Percentiles rank a stretch among this genome's conserved stretches.
These are phyloP conservation scores for Diaperis boleti DNA, from an alignment of 2,888 invertebrate species.

Conservation along the genomic window DNA sequence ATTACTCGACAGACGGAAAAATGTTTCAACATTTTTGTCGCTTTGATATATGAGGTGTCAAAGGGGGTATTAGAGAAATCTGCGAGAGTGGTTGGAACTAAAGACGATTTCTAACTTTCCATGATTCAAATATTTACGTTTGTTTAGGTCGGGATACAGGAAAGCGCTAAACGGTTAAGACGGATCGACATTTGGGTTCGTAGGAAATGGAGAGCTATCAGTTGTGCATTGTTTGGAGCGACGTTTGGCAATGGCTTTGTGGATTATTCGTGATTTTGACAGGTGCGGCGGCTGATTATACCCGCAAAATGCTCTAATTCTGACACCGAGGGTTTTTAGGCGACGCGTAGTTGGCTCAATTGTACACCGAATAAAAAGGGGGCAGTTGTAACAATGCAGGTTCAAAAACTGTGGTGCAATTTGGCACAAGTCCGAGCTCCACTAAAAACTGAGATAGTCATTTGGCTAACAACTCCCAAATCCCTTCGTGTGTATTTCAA, in stretches of 20 bases:
- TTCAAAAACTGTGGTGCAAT: too few species aligned
- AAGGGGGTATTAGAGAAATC: constrained; percentile 5
- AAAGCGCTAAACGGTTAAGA: neutral
- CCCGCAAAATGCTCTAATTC: too few species aligned
- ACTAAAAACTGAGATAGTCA: too few species aligned
- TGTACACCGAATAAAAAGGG: too few species aligned
- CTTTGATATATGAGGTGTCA: constrained; percentile 21
- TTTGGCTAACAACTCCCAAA: too few species aligned
- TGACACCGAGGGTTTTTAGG: too few species aligned
- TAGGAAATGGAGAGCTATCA: neutral
- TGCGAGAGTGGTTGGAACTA: constrained; percentile 7
- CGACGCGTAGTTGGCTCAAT: too few species aligned
- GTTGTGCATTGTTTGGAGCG: neutral
- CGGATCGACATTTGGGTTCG: neutral
- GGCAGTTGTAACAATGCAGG: too few species aligned
- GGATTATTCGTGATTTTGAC: neutral
- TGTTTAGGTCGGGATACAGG: neutral
- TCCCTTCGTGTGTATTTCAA: too few species aligned
- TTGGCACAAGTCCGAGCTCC: too few species aligned
- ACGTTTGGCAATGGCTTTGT: neutral
- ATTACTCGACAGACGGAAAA: constrained; percentile 13
- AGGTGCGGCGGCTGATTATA: too few species aligned
- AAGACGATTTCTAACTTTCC: neutral
- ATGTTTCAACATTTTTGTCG: constrained; percentile 9
- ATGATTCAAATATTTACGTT: neutral